Evolutionary conservation across 2,797 vertebrate genomes (phyloP).

Genomic region (Selene dorsalis): DNA sequence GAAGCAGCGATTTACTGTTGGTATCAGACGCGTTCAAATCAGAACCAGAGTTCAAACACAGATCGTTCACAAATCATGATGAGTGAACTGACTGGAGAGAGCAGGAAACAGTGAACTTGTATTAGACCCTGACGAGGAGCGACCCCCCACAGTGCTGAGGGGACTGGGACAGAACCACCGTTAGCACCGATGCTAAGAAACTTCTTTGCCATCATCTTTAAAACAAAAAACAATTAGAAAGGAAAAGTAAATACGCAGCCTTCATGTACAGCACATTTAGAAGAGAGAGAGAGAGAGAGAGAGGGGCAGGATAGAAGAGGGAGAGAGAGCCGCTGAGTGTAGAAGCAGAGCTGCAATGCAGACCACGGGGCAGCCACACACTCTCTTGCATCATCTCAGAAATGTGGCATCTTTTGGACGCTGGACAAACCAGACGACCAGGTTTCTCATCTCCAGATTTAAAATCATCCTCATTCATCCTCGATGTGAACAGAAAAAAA

Average conservation of each 20-base stretch:
- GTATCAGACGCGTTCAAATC: no score
- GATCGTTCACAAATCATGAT: not conserved
- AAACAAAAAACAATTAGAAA: not conserved
- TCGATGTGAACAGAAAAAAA: conserved; percentile 4
- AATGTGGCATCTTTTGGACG: conserved; percentile 47
- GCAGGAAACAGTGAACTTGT: not conserved
- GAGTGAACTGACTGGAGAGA: not conserved
- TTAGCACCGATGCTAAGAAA: not conserved
- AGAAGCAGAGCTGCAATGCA: conserved; percentile 80
- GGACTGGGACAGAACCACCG: not conserved
- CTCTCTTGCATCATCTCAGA: conserved; percentile 64
- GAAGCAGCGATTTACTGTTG: not conserved
- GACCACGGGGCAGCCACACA: conserved; percentile 62
- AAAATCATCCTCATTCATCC: conserved; percentile 6
- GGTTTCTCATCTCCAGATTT: not conserved
- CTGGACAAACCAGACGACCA: conserved; percentile 6
- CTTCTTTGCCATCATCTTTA: conserved; percentile 4
- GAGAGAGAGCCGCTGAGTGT: conserved; percentile 55
- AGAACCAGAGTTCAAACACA: not conserved
- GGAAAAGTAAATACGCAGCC: conserved; percentile 24
- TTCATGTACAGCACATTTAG: conserved; percentile 49
- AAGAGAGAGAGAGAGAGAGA: conserved; percentile 16
- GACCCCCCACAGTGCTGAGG: conserved; percentile 10
- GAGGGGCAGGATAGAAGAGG: not conserved
- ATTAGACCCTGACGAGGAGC: conserved; percentile 50